A percentile compares a stretch with the other conserved stretches of the same genome.
Conservation (phyloP, 2,113 vertebrate species). For the Pitta sordida region DNA sequence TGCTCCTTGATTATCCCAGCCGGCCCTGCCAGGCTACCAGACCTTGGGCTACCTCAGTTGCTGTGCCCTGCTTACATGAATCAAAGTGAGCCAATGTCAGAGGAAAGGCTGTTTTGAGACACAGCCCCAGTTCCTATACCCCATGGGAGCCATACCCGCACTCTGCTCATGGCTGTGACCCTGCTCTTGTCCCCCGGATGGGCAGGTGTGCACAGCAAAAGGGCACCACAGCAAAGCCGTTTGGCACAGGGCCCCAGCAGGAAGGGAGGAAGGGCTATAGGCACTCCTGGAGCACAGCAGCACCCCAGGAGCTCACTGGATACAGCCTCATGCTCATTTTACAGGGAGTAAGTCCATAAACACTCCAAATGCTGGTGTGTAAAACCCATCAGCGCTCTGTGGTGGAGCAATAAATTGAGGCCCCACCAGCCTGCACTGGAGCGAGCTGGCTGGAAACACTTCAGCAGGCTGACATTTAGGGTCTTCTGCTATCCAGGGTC, state of each 20-base stretch:
- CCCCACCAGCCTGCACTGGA: accelerated
- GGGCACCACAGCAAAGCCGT: background rate
- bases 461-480: accelerated
- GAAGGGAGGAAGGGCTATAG: background rate
- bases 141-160: accelerated
- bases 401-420: accelerated
- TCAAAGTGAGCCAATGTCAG: accelerated
- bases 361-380: accelerated
- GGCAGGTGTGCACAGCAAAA: too few species aligned
- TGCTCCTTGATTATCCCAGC: background rate
- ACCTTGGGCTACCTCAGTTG: background rate
- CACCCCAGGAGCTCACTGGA: accelerated
- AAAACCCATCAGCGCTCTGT: accelerated
- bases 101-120: background rate
- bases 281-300: accelerated
- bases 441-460: background rate
- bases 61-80: accelerated
- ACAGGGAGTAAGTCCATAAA: background rate
- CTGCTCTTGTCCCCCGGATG: accelerated
- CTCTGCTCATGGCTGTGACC: background rate
- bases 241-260: background rate
- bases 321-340: background rate
- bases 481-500: background rate
- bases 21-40: background rate
- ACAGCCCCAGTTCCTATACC: background rate